Evolutionary conservation across 2,113 vertebrate genomes (phyloP), one percentile per base, ranked within the genome.

Genomic region (Salvelinus fontinalis): DNA sequence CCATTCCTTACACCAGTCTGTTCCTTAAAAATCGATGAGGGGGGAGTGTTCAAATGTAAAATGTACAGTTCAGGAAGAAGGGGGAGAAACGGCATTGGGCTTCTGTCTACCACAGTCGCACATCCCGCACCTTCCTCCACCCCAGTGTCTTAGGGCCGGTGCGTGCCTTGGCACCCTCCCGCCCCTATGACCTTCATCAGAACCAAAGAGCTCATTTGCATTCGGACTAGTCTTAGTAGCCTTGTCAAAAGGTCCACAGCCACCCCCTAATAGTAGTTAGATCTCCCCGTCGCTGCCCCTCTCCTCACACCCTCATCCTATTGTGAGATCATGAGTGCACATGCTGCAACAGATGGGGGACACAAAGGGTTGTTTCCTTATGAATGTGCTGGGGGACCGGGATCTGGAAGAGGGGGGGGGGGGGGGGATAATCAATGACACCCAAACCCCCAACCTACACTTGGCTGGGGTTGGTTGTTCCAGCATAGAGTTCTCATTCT

Each of bases 271-370:
- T 88, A 87, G 88, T 83, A 85, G 91, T 87, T 85, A 86, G 79
- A 79, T 86, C 84, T 75, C 81, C 65, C 68, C 9, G 9, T 11
- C 9, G 5, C 44, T 81, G 83, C 80, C 62, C 54, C 62, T 39
- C 51, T 74, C 66, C 71, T 48, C n/a, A 69, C 49, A 44, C 74
- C 64, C 74, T 79, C 31, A 78, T 82, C 80, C 70, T 54, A 77
- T 82, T 82, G 73, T 79, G 73, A 54, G 51, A 54, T 13, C 51
- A 54, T 89, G 78, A 82, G 79, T 68, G 76, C 0, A 11, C 82
- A 80, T 86, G 82, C 79, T 73, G 75, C 76, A 87, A 84, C 90
- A 92, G 90, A 91, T 90, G 90, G 90, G 48, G 2, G 51, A 79
- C 80, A 90, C 88, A 92, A 89, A 86, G 75, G 78, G 70, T 44